phyloP scores from a whole-genome alignment of 2,888 invertebrate genomes.

The Meloe dianella region DNA sequence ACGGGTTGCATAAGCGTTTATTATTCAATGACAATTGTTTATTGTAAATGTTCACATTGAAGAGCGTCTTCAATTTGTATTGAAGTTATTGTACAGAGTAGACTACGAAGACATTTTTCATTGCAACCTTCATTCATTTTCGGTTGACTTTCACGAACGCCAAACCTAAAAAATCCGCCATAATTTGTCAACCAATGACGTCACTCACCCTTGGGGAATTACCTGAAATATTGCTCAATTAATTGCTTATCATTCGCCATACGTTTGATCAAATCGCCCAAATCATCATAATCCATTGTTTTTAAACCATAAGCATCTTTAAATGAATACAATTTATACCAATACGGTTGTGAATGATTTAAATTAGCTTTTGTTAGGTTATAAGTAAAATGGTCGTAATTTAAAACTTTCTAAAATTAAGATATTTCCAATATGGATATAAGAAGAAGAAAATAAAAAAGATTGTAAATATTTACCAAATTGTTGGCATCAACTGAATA shows the following conservation, averaged over 20 bases:
- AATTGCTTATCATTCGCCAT: conserved; percentile 65
- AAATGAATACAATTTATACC: conserved; percentile 80
- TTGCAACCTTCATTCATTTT: conserved; percentile 17
- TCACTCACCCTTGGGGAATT: too few species aligned
- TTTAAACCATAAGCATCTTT: conserved; percentile 68
- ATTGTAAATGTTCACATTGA: conserved; percentile 8
- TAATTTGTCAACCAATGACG: too few species aligned
- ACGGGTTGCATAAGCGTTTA: too few species aligned
- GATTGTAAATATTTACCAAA: conserved; percentile 41
- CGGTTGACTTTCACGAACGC: conserved; percentile 21
- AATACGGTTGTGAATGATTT: conserved; percentile 64
- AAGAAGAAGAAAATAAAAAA: too few species aligned
- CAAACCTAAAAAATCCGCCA: conserved; percentile 20
- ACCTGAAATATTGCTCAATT: conserved; percentile 58
- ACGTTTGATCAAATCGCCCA: conserved; percentile 66
- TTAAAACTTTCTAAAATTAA: conserved; percentile 65
- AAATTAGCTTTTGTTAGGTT: conserved; percentile 77
- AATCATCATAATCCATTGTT: conserved; percentile 68
- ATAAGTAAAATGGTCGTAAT: conserved; percentile 75
- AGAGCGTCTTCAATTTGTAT: conserved; percentile 14
- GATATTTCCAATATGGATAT: not conserved
- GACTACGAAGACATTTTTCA: conserved; percentile 9
- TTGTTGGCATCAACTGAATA: conserved; percentile 46
- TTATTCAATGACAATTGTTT: too few species aligned
- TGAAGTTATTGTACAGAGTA: conserved; percentile 23